phyloP scores from a whole-genome alignment of 2,113 vertebrate genomes.

The Oreamnos americanus region DNA sequence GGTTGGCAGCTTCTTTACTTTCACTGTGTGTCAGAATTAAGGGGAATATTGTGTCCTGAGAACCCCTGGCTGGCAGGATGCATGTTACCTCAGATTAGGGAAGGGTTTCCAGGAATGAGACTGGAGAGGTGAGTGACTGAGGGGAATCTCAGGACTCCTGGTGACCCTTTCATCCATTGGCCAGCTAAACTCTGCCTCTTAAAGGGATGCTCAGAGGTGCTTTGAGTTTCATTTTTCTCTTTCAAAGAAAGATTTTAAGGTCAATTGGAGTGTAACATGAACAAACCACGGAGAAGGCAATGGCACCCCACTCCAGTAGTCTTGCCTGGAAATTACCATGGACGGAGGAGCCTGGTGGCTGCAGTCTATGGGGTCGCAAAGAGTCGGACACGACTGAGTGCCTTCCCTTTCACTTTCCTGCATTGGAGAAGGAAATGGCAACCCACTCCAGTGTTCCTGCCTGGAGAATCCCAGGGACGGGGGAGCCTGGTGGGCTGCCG shows the following conservation, averaged over 20 bases:
- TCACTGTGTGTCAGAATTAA: background rate
- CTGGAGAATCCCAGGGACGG: too few relatives aligned
- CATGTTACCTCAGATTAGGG: background rate
- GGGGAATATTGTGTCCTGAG: background rate
- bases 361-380: too few relatives aligned
- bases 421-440: too few relatives aligned
- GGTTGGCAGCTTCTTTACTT: background rate
- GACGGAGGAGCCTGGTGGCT: too few relatives aligned
- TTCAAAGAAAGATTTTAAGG: background rate
- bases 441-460: too few relatives aligned
- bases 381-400: too few relatives aligned
- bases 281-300: background rate
- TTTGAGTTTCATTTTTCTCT: background rate
- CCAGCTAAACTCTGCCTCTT: background rate
- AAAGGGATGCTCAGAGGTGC: background rate
- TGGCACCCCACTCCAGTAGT: too few relatives aligned
- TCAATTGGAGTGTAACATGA: background rate
- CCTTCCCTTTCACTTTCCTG: too few relatives aligned
- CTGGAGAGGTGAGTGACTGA: background rate
- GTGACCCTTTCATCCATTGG: background rate
- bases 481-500: too few relatives aligned
- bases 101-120: constrained; percentile 34
- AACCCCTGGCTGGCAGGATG: background rate
- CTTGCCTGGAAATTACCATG: too few relatives aligned
- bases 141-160: background rate